These are phyloP conservation scores for Zoanthus gigantus DNA, from an alignment of 92 coral and sea anemone genomes.

Conservation along the genomic window DNA sequence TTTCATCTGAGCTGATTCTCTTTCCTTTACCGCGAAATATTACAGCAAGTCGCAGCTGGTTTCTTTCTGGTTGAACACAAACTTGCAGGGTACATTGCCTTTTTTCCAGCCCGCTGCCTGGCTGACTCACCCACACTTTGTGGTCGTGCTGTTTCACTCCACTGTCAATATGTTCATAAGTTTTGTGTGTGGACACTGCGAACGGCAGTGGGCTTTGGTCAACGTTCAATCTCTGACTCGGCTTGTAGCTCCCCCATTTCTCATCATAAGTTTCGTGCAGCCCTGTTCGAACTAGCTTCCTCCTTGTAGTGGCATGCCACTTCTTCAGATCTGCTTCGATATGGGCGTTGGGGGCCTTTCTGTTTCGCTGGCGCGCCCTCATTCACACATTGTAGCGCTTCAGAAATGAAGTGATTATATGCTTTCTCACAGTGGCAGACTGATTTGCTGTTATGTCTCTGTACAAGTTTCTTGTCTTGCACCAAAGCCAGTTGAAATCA, in stretches of 20 bases:
- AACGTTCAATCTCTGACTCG: constrained; percentile 33
- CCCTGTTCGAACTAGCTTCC: constrained; percentile 40
- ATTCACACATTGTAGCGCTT: not conserved
- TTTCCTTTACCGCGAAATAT: constrained; percentile 46
- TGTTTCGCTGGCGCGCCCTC: constrained; percentile 40
- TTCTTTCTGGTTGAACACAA: constrained; percentile 30
- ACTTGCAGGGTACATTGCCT: too few species aligned
- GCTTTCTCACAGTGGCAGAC: constrained; percentile 15
- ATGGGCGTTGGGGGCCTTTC: constrained; percentile 26
- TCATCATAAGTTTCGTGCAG: constrained; percentile 24
- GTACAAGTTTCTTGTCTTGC: constrained; percentile 30
- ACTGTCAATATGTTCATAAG: constrained; percentile 17
- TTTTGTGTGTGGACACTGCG: constrained; percentile 9
- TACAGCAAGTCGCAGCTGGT: constrained; percentile 24
- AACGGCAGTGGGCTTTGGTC: constrained; percentile 55
- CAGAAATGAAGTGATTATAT: constrained; percentile 11
- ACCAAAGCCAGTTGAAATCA: constrained; percentile 55
- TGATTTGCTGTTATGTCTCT: constrained; percentile 23
- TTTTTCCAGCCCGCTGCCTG: constrained; percentile 42
- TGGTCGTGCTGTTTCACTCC: constrained; percentile 9
- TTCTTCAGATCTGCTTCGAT: constrained; percentile 17
- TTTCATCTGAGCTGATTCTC: constrained; percentile 35
- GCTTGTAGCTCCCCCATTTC: constrained; percentile 49
- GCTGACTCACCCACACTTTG: constrained; percentile 38
- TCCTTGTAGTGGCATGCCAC: constrained; percentile 48